Base-by-base conservation (phyloP, 1,140 invertebrate genomes). In the Lineus longissimus region DNA sequence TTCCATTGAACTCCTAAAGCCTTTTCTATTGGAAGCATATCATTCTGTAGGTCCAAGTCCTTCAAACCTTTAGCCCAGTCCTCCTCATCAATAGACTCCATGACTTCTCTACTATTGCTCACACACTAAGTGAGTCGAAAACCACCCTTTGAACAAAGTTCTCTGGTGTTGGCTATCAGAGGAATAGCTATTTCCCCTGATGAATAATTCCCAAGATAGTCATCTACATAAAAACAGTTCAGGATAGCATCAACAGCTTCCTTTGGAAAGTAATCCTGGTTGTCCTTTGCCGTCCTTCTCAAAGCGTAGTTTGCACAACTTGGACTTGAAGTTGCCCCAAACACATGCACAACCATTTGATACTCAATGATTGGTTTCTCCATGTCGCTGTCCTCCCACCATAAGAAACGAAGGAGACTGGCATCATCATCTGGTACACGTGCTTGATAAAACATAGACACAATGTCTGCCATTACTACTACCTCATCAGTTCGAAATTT, bases 141-240 rank as follows among this genome's bases (percentile, higher is more conserved):
- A 2, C 64, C 61, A 22, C 56, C 66, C 19, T 23, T 30, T 15
- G 19, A 17, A 11, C 57, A 59, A 4, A 66, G 15, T 0, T 61
- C 31, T 45, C 23, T 13, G 17, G 56, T 30, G 9, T 65, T 41
- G 15, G 30, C 13, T 2, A 55, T 1, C 22, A 68, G 36, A 33
- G 47, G 19, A 19, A 66, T 64, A 15, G 62, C 66, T 56, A 19
- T 23, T 2, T 23, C 56, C 40, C 27, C 30, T 19, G 27, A 54
- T 19, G 13, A 1, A 19, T 62, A 31, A 30, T 41, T 62, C 11
- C 36, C 62, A 6, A 71, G 55, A 15, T 43, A 51, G 61, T 68
- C 63, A 45, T 68, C 69, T 9, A 70, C 66, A 33, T 70, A 70
- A 30, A 70, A 65, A 51, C 66, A 63, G 23, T 59, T 51, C 19